These are phyloP conservation scores for Pachymerium ferrugineum DNA, from an alignment of 2,888 invertebrate species.

Conservation along the genomic window DNA sequence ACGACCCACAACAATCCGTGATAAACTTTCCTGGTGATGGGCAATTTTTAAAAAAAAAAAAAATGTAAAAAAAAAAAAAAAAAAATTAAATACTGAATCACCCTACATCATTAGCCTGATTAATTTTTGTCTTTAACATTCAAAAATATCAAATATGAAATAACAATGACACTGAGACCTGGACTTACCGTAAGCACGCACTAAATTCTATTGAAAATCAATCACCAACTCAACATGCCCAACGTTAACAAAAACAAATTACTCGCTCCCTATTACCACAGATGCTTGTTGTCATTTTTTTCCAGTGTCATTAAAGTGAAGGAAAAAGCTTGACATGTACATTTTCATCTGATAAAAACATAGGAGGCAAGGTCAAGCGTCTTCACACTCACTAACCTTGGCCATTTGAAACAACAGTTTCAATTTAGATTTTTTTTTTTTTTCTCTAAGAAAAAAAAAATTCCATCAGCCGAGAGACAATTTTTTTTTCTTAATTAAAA, in stretches of 20 bases:
- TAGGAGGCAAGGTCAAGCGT: neutral
- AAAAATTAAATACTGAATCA: too few species aligned
- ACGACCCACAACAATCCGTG: too few species aligned
- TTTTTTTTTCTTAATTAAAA: neutral
- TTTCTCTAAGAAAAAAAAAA: neutral
- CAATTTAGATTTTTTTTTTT: too few species aligned
- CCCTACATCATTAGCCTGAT: too few species aligned
- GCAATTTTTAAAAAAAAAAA: too few species aligned
- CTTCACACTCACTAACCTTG: neutral
- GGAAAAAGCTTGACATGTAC: neutral
- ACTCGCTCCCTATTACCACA: neutral
- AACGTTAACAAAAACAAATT: neutral
- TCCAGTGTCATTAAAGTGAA: neutral
- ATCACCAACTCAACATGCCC: neutral
- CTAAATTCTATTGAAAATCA: conserved; percentile 1
- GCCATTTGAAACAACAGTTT: neutral
- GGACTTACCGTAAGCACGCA: neutral
- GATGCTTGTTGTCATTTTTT: neutral
- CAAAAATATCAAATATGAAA: too few species aligned
- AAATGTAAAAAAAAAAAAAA: too few species aligned
- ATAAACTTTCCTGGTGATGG: too few species aligned
- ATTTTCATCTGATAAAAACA: neutral
- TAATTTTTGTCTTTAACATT: too few species aligned
- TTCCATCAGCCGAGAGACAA: neutral
- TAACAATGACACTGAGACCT: neutral